Percentiles rank a stretch among this genome's conserved stretches.
Conservation (phyloP, 2,888 invertebrate genomes). For the Caradrina kadenii region DNA sequence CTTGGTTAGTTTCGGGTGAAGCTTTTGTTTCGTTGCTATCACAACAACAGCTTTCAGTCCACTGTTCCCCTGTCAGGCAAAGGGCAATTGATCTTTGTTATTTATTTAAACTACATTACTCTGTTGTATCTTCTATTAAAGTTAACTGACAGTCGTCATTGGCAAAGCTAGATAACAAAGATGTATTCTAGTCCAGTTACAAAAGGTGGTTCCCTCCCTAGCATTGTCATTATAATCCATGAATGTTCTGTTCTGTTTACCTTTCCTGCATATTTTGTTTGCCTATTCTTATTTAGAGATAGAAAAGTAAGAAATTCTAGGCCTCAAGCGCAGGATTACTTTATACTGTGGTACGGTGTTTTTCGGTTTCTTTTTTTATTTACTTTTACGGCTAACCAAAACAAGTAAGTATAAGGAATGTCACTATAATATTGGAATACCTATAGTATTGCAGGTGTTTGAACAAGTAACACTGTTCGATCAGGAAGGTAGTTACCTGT, state of each 20-base stretch:
- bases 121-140: no score
- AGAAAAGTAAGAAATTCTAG: constrained; percentile 51
- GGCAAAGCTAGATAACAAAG: background rate
- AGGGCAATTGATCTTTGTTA: no score
- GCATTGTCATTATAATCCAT: constrained; percentile 3
- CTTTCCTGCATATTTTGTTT: constrained; percentile 11
- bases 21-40: no score
- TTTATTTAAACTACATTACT: no score
- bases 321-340: constrained; percentile 43
- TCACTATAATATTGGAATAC: no score
- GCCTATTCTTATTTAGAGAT: constrained; percentile 43
- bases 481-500: no score
- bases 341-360: constrained; percentile 27
- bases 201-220: background rate
- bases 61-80: no score
- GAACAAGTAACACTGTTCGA: no score
- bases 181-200: background rate
- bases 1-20: background rate
- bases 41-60: no score
- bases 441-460: no score
- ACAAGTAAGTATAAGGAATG: no score
- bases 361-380: constrained; percentile 25
- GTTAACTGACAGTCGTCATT: no score
- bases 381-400: constrained; percentile 54
- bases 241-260: background rate